These are phyloP conservation scores for Notarius lentiginosus DNA, from an alignment of 2,113 vertebrate species.

Conservation along the genomic window DNA sequence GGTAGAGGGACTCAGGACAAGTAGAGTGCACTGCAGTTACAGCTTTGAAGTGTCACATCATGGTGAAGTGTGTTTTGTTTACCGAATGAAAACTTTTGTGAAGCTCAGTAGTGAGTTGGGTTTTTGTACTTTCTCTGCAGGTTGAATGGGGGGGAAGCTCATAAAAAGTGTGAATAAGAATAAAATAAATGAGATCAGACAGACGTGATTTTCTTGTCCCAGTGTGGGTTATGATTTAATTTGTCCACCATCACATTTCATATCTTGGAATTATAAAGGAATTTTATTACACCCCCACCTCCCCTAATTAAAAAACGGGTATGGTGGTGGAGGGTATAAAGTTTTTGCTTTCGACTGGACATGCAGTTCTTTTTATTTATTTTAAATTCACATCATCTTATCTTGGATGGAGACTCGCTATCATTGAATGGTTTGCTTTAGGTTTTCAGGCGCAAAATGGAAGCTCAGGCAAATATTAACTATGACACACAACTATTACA, in stretches of 20 bases:
- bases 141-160: background rate
- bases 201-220: background rate
- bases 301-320: background rate
- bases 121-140: background rate
- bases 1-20: background rate
- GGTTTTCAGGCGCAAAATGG: background rate
- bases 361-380: too few relatives aligned
- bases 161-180: background rate
- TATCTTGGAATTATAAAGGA: background rate
- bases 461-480: background rate
- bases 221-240: background rate
- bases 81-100: background rate
- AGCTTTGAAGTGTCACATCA: background rate
- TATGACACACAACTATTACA: background rate
- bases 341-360: background rate
- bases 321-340: background rate
- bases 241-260: background rate
- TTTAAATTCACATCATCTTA: too few relatives aligned
- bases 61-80: background rate
- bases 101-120: background rate
- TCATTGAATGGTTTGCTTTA: too few relatives aligned
- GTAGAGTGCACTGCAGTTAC: background rate
- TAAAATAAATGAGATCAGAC: background rate
- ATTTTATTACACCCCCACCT: background rate
- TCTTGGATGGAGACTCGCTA: too few relatives aligned